Percentiles rank a stretch among this genome's conserved stretches.
Conservation (phyloP, 2,888 invertebrate genomes). For the Dynastes maya region DNA sequence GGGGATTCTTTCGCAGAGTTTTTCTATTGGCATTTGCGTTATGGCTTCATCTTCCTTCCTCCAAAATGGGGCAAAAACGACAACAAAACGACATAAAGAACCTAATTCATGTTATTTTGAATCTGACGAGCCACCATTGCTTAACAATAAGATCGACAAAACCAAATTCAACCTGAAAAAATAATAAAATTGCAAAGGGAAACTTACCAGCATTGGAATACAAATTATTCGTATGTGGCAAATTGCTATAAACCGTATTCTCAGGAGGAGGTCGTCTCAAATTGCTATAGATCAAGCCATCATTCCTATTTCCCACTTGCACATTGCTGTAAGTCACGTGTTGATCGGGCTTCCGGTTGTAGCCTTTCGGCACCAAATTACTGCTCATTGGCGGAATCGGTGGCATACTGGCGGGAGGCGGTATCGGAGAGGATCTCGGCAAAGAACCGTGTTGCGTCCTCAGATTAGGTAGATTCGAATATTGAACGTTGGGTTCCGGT, state of each 20-base stretch:
- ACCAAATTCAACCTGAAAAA: no score
- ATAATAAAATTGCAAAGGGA: no score
- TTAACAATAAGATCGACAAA: no score
- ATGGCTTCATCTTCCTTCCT: no score
- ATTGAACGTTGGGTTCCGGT: conserved; percentile 57
- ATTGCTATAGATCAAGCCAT: conserved; percentile 73
- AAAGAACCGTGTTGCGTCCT: conserved; percentile 19
- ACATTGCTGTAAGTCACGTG: conserved; percentile 68
- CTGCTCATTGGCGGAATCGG: conserved; percentile 38
- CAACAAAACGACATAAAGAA: no score
- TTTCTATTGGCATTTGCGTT: no score
- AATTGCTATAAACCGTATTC: conserved; percentile 74
- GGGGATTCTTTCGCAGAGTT: no score
- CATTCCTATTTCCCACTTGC: conserved; percentile 65
- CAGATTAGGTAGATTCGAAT: conserved; percentile 39
- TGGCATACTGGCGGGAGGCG: not conserved
- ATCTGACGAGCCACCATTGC: no score
- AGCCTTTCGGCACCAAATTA: conserved; percentile 57
- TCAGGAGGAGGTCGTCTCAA: conserved; percentile 71
- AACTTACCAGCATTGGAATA: conserved; percentile 66
- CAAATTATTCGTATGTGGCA: conserved; percentile 62
- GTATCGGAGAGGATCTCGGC: not conserved
- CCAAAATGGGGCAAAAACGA: no score
- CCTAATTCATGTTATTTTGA: no score
- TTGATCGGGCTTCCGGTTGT: conserved; percentile 63